Evolutionary conservation across 2,113 vertebrate genomes (phyloP).

Genomic region (Paramisgurnus dabryanus): DNA sequence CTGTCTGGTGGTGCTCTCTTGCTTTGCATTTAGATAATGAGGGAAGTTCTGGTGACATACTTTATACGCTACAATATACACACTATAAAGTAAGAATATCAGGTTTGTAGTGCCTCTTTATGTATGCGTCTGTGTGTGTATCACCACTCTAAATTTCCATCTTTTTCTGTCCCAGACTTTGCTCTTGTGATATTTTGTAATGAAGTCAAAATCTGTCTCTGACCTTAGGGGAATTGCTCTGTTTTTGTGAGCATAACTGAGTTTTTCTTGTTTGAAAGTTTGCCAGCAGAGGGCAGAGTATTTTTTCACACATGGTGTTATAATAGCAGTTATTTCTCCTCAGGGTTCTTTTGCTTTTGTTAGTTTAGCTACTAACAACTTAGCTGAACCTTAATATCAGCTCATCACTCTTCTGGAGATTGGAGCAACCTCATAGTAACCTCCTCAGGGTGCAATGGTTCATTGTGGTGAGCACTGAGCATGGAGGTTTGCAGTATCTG

Average conservation of each 20-base stretch:
- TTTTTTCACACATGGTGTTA: background rate
- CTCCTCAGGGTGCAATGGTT: background rate
- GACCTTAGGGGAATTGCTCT: conserved; percentile 60
- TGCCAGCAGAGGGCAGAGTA: conserved; percentile 64
- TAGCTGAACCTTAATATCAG: background rate
- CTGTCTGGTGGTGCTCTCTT: background rate
- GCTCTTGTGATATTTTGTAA: conserved; percentile 58
- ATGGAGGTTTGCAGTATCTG: no score
- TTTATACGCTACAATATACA: background rate
- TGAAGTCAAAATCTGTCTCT: conserved; percentile 54
- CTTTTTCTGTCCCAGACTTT: background rate
- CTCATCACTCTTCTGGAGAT: background rate
- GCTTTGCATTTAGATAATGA: conserved; percentile 21
- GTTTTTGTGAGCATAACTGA: conserved; percentile 57
- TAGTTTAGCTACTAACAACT: background rate
- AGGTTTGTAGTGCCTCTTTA: conserved; percentile 3
- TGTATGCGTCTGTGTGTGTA: background rate
- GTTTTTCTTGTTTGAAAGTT: background rate
- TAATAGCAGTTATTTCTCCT: conserved; percentile 8
- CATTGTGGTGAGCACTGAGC: no score
- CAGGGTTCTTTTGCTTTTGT: background rate
- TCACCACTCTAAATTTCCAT: background rate
- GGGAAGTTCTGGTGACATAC: conserved; percentile 2
- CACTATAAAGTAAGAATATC: background rate
- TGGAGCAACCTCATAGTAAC: background rate